phyloP scores from a whole-genome alignment of 2,888 invertebrate genomes.

The Octodonta nipae region DNA sequence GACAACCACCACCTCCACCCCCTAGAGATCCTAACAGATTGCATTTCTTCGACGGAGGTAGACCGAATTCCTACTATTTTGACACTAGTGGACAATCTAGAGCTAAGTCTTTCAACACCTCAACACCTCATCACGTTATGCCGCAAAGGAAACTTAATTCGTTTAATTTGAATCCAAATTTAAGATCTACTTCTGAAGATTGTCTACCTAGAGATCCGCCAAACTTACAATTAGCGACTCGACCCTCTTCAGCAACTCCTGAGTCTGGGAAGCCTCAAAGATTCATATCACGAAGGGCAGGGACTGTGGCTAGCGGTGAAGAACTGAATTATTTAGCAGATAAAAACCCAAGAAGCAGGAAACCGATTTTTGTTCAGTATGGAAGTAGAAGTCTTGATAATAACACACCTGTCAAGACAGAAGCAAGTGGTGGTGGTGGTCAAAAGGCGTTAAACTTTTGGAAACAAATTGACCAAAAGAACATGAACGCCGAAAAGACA shows the following conservation, averaged over 20 bases:
- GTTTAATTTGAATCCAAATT: conserved; percentile 24
- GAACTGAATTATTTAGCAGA: conserved; percentile 55
- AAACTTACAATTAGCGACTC: too few relatives aligned
- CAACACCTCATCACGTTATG: conserved; percentile 12
- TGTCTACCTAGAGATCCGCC: conserved; percentile 26
- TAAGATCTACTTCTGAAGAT: conserved; percentile 32
- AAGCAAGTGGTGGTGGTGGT: conserved; percentile 16
- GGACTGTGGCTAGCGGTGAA: conserved; percentile 17
- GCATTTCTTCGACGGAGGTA: conserved; percentile 27
- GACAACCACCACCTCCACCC: conserved; percentile 54
- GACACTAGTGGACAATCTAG: conserved; percentile 27
- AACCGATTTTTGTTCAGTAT: conserved; percentile 55
- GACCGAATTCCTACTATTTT: conserved; percentile 42
- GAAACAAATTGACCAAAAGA: conserved; percentile 43
- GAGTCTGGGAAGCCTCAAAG: conserved; percentile 22
- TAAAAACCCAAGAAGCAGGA: conserved; percentile 56
- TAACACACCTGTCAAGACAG: conserved; percentile 24
- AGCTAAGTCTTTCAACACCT: conserved; percentile 17
- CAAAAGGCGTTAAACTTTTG: conserved; percentile 49
- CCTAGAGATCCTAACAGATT: conserved; percentile 60
- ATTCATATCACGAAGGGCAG: conserved; percentile 6
- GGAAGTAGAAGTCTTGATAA: too few relatives aligned
- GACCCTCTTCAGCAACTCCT: conserved; percentile 34
- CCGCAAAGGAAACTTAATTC: conserved; percentile 21
- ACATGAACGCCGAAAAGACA: conserved; percentile 7